A percentile compares a stretch with the other conserved stretches of the same genome.
Conservation (phyloP, 2,888 invertebrate species). For the Cephus pulcher region DNA sequence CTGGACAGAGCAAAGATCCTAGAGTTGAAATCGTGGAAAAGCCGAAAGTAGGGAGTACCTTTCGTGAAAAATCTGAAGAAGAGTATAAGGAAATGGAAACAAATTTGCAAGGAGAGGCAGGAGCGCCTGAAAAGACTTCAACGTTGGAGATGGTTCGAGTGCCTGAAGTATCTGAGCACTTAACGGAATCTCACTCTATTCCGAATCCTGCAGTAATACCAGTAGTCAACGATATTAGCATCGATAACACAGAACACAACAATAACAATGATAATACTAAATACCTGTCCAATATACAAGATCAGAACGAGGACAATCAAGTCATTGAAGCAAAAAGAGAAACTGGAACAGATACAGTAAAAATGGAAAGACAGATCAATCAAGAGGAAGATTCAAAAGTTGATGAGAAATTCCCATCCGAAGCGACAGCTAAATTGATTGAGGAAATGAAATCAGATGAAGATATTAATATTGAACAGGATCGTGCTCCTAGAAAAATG, state of each 20-base stretch:
- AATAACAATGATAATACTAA: not conserved
- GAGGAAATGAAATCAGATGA: not conserved
- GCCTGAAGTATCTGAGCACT: not conserved
- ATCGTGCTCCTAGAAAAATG: not conserved
- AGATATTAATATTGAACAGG: constrained; percentile 2
- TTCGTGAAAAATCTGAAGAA: constrained; percentile 5
- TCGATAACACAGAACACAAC: not conserved
- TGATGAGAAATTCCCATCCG: not conserved
- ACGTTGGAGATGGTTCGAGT: constrained; percentile 9
- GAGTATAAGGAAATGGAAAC: constrained; percentile 8
- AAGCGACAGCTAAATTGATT: not conserved
- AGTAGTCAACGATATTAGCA: not conserved
- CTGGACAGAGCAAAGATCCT: not conserved
- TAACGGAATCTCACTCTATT: not conserved
- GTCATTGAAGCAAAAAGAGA: not conserved
- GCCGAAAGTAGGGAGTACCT: not conserved
- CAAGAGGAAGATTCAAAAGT: not conserved
- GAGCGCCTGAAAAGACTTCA: constrained; percentile 3
- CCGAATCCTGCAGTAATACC: not conserved
- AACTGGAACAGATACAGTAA: not conserved
- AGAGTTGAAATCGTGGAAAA: not conserved
- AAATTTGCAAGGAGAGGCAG: constrained; percentile 8
- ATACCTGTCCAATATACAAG: not conserved
- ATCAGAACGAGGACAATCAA: not conserved
- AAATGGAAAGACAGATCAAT: not conserved